Evolutionary conservation across 2,888 invertebrate genomes (phyloP), one percentile per base, ranked within the genome.

Genomic region (Melanotus villosus): DNA sequence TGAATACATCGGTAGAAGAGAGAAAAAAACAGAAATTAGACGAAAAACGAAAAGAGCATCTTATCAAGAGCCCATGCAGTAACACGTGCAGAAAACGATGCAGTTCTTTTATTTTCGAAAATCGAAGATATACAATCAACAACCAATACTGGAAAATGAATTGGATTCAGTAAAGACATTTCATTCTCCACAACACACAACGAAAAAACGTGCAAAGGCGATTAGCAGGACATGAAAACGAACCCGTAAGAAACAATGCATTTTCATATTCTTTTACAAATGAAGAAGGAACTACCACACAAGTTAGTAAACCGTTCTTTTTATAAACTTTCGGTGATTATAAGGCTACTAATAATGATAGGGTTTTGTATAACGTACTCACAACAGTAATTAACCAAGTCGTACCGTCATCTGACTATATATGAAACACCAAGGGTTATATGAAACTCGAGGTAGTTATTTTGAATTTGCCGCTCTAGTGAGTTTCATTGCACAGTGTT

Each of bases 321-420:
- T 43, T 43, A 43, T n/a, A n/a, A n/a, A 43, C 43, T 14, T 43
- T 43, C 9, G 43, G 43, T 43, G n/a, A n/a, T n/a, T 43, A 43
- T 43, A 14, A 43, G 43, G 14, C 43, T 43, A 43, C 43, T 16
- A 43, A 43, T 16, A n/a, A n/a, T n/a, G 43, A 43, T 43, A 14
- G 43, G 43, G 43, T 43, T 9, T 16, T 43, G 16, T 18, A 43
- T 43, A 43, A 43, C 18, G 43, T 43, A 43, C 43, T 43, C 16
- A 43, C n/a, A 43, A 43, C 43, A 18, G 16, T 18, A 43, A 43
- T 43, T 43, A 43, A 43, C 16, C 43, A 43, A 43, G 18, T 43
- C 18, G 43, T 18, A 43, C 43, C 18, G n/a, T n/a, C n/a, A n/a
- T n/a, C n/a, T n/a, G n/a, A n/a, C n/a, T n/a, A n/a, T n/a, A n/a